Base-by-base conservation (phyloP, 1,140 invertebrate species). In the Brachionus calyciflorus region DNA sequence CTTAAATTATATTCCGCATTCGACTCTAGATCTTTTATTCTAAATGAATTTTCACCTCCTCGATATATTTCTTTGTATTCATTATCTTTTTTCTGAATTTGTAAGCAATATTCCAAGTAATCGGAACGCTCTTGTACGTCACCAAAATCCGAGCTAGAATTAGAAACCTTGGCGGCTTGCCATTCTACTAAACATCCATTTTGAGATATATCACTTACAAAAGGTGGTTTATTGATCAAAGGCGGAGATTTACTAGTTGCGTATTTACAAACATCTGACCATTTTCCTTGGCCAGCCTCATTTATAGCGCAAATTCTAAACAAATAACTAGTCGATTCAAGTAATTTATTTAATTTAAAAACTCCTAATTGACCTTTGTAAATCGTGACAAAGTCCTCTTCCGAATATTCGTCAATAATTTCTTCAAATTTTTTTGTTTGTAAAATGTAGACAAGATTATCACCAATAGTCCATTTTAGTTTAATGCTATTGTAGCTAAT, bases 291-390 rank as follows among this genome's bases (percentile, higher is more conserved):
- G 1, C 92, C 92, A 44, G 91, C 91, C 81, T 91, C 90, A 83
- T 92, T 93, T 69, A 89, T 88, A 48, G 92, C 92, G 79, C 88
- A 90, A 80, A 94, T 91, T 70, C 91, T 87, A 85, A 94, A 93
- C 80, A 87, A 88, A 83, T 94, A 94, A 19, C 85, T 84, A 2
- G 89, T 91, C 77, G 89, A 87, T 83, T 94, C 92, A 78, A 89
- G 88, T 77, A 94, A 84, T 82, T 91, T 90, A 80, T 90, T 90
- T 46, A 93, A 89, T 84, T 92, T 92, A 83, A 89, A 91, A 75
- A 88, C 89, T 77, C 89, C 88, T 76, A 88, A 89, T 19, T 89
- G 89, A 37, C 92, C 92, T 55, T 90, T 88, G 83, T 93, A 94
- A 92, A 79, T 84, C 87, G 80, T 37, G 17, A 60, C 17, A 26